These are phyloP conservation scores for Phymatocera aterrima DNA, from an alignment of 2,888 invertebrate genomes.

Conservation along the genomic window DNA sequence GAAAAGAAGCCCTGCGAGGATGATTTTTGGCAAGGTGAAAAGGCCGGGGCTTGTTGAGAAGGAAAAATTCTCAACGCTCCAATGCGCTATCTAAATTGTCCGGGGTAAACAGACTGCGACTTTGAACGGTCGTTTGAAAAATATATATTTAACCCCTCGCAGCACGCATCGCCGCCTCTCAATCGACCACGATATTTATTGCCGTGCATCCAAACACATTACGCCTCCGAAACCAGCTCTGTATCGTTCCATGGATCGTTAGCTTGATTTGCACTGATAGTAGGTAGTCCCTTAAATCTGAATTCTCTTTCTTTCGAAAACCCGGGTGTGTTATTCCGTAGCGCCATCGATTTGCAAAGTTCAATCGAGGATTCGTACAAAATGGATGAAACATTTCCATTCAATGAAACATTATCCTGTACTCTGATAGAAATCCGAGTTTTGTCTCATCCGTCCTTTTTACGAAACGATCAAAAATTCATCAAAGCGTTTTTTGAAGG, in stretches of 20 bases:
- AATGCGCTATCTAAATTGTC: constrained; percentile 13
- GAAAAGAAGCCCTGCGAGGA: neutral
- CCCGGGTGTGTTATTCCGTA: neutral
- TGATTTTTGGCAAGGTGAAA: neutral
- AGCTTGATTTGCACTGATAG: constrained; percentile 16
- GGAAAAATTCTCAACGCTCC: neutral
- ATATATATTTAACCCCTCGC: neutral
- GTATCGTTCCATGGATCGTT: constrained; percentile 17
- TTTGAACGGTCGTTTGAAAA: constrained; percentile 10
- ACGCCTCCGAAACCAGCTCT: neutral
- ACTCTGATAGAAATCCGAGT: too few relatives aligned
- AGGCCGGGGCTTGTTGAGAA: neutral
- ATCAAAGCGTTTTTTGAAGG: neutral
- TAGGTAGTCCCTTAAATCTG: neutral
- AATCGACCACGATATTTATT: constrained; percentile 15
- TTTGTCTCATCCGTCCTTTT: neutral
- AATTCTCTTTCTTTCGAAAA: neutral
- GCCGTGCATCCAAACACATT: neutral
- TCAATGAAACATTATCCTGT: too few relatives aligned
- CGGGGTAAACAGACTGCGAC: constrained; percentile 12
- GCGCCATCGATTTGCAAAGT: neutral
- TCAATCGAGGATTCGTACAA: neutral
- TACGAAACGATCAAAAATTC: neutral
- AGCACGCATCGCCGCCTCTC: constrained; percentile 30
- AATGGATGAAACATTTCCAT: too few relatives aligned